Base-by-base conservation (phyloP, 2,113 vertebrate species). In the Syngnathoides biaculeatus region DNA sequence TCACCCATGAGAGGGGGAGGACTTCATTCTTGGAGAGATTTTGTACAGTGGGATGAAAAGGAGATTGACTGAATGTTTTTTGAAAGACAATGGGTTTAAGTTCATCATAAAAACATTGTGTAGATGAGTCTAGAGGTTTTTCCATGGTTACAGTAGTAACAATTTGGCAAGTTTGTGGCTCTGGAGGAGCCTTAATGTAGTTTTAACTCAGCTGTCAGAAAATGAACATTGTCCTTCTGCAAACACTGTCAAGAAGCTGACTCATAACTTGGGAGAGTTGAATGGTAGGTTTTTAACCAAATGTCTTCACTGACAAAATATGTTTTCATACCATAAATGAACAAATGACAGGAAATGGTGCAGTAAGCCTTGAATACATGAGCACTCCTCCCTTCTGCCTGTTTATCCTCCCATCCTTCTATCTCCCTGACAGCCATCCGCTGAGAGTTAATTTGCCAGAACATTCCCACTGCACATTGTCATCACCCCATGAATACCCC, bases 401-500 rank as follows among this genome's bases (percentile, higher is more conserved):
- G 76, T 79, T 89, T 84, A 87, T 88, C 82, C 84, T 81, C 81
- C 81, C 83, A 85, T 86, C 83, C 83, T 64, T 85, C 88, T 86
- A 76, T 92, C 90, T 91, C 73, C 73, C 17, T 86, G 85, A 90
- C 88, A 86, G 84, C 83, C 68, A 48, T 83, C 82, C 77, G 65
- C 74, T 26, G 79, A 80, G 81, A 91, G 90, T 91, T 90, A 89
- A 93, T 92, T 92, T 90, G 81, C 83, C 82, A 57, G 85, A 91
- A 92, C 93, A 89, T 78, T 91, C 90, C 84, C 67, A 67, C 88
- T 73, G 88, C 82, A 82, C 77, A 64, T 89, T 81, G 92, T 88
- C 87, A 91, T 94, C 93, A 92, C 92, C 85, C 79, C 88, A 92
- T 92, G 93, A 96, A 95, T 94, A 95, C 84, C 80, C 76, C 68